Evolutionary conservation across 1,140 invertebrate genomes (phyloP).

Genomic region (Drosophila aff.): DNA sequence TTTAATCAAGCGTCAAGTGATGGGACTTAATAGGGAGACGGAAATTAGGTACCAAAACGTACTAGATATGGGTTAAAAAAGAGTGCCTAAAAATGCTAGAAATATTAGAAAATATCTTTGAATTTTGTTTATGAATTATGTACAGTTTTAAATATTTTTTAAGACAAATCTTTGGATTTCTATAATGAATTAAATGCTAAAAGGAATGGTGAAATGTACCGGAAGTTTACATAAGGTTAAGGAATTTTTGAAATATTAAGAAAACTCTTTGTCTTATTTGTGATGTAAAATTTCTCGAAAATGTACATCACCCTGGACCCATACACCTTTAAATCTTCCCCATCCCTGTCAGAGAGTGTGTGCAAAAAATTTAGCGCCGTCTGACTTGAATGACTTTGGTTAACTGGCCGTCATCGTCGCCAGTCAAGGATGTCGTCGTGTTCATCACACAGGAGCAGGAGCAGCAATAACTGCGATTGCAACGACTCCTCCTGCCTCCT

Average conservation of each 20-base stretch:
- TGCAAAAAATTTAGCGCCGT: slow-evolving; percentile 48
- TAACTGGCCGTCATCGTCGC: slow-evolving; percentile 46
- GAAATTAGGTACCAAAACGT: not conserved
- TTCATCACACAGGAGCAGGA: slow-evolving; percentile 57
- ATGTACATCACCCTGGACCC: too few relatives aligned
- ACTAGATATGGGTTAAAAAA: not conserved
- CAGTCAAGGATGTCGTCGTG: slow-evolving; percentile 26
- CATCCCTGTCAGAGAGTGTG: not conserved
- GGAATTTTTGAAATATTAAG: too few relatives aligned
- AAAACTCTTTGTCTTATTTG: too few relatives aligned
- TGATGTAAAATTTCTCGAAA: not conserved
- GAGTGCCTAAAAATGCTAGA: not conserved
- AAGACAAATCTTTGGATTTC: not conserved
- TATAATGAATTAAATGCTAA: not conserved
- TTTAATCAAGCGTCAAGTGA: slow-evolving; percentile 77
- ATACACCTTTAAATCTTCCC: not conserved
- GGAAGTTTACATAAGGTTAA: too few relatives aligned
- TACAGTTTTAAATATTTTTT: too few relatives aligned
- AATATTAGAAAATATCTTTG: not conserved
- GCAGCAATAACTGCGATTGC: slow-evolving; percentile 37
- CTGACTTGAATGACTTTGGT: slow-evolving; percentile 38
- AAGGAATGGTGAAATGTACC: not conserved
- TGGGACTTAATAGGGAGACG: not conserved
- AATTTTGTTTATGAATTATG: not conserved
- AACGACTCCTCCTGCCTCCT: slow-evolving; percentile 11